Evolutionary conservation across 92 coral and sea anemone genomes (phyloP), one percentile per base, ranked within the genome.

Genomic region (Umimayanthus kanabou): DNA sequence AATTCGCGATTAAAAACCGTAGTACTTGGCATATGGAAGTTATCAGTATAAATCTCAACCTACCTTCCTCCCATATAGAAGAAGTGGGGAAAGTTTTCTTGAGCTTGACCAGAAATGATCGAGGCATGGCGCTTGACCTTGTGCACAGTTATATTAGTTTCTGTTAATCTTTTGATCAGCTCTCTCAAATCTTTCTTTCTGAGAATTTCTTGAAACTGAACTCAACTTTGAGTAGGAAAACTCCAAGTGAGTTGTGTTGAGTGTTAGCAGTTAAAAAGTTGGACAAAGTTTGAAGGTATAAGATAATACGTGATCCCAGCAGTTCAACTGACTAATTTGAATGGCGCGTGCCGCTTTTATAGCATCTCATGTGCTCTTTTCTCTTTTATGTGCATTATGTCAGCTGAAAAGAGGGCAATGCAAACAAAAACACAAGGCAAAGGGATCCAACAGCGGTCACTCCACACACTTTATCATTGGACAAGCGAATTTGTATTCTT

Each of bases 301-400:
- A 73, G 50, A 82, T 67, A 70, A 82, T 82, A 82, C 80, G 83
- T 75, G 87, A 85, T 90, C 39, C 87, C 76, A 78, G 88, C 91
- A 88, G 87, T 88, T 93, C 93, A 89, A 92, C 96, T 96, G 95
- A 93, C 95, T 95, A 93, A 97, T 94, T 90, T 92, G 93, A 14
- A n/a, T 90, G 96, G 92, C 99, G 99, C 99, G 99, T 97, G 99
- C 95, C 98, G 90, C 95, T 92, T 97, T 93, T 95, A 95, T 90
- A 92, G 72, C 90, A 85, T 90, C 82, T 91, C 97, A 96, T 97
- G 97, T 97, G 99, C 97, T 91, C 99, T 97, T 97, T 97, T 97
- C 91, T 92, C 96, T 92, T 90, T 90, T 93, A 90, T 93, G 92
- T 85, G 93, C 90, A 91, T 94, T 92, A 93, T 96, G 98, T 96